Base-by-base conservation (phyloP, 2,113 vertebrate genomes). In the Scomber japonicus region DNA sequence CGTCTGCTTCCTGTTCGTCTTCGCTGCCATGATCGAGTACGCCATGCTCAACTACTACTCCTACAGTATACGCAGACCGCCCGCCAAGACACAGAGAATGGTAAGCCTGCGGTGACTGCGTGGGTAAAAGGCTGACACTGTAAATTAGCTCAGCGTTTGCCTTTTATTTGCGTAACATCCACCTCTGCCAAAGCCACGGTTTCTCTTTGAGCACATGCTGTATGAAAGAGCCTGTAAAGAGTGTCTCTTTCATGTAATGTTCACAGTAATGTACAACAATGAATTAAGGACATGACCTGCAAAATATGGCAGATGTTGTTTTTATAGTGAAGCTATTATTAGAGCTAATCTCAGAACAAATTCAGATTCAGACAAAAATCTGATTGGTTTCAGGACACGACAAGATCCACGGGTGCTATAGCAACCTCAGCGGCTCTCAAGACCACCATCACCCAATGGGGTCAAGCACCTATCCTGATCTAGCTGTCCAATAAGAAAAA, bases 41-140 rank as follows among this genome's bases (percentile, higher is more conserved):
- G 98, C 98, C 63, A 96, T 97, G 53, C 97, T 99, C 86, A 99
- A 99, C 94, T 99, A 99, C 90, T 99, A 96, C 78, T 96, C 97
- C 65, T 94, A 94, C 66, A 97, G 95, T 3, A 94, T 95, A 50
- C 93, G 93, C 68, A 97, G 95, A 75, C 91, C 82, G 75, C 94
- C 91, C 56, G 81, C 45, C 7, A 97, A 96, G 94, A 96, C 95
- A 19, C 96, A 96, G 87, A 94, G 96, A 82, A 94, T 96, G 93
- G 98, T 99, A 92, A 95, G 96, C 4, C 35, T 51, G n/a, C 13
- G 44, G 15, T 60, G n/a, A 62, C 50, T 15, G 53, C 40, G 10
- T 60, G 35, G 31, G 60, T 55, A 44, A 65, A 4, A 16, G 3
- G 8, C n/a, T 19, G 30, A 15, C n/a, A 19, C n/a, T 53, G 31